Evolutionary conservation across 2,888 invertebrate genomes (phyloP).

Genomic region (Acanthosepion pharaonis): DNA sequence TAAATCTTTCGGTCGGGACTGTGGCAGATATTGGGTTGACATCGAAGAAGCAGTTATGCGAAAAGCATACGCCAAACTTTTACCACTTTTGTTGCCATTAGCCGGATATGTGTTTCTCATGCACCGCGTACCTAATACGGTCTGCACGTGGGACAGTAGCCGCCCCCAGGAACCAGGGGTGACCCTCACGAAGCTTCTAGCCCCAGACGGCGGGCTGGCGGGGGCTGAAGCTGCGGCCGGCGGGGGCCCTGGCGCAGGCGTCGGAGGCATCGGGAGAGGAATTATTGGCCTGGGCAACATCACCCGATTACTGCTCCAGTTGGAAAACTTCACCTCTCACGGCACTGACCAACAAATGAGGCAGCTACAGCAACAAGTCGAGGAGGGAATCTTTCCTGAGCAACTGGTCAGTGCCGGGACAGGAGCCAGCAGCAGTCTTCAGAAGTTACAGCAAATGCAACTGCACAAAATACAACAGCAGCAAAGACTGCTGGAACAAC

Average conservation of each 20-base stretch:
- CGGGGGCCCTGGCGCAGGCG: constrained; percentile 59
- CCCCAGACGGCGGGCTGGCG: constrained; percentile 63
- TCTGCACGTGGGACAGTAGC: constrained; percentile 44
- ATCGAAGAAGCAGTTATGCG: constrained; percentile 33
- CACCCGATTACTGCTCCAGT: neutral
- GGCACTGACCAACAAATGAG: neutral
- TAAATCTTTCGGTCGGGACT: neutral
- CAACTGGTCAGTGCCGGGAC: neutral
- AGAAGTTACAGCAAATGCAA: neutral
- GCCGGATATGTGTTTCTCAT: constrained; percentile 47
- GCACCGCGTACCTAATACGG: constrained; percentile 43
- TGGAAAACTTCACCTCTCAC: neutral
- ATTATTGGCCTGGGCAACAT: constrained; percentile 54
- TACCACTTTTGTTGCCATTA: constrained; percentile 37
- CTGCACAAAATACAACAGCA: neutral
- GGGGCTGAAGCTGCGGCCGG: constrained; percentile 61
- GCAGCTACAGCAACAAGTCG: neutral
- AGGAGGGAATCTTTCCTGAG: neutral
- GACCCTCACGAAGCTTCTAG: neutral
- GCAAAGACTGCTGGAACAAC: constrained; percentile 18
- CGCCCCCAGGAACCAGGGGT: constrained; percentile 43
- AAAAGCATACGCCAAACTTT: constrained; percentile 40
- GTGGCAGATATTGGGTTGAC: neutral
- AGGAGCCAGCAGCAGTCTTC: neutral
- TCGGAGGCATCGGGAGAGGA: constrained; percentile 63